Evolutionary conservation across 2,888 invertebrate species (phyloP), one percentile per base, ranked within the genome.

Genomic region (Malthinus seriepunctatus): DNA sequence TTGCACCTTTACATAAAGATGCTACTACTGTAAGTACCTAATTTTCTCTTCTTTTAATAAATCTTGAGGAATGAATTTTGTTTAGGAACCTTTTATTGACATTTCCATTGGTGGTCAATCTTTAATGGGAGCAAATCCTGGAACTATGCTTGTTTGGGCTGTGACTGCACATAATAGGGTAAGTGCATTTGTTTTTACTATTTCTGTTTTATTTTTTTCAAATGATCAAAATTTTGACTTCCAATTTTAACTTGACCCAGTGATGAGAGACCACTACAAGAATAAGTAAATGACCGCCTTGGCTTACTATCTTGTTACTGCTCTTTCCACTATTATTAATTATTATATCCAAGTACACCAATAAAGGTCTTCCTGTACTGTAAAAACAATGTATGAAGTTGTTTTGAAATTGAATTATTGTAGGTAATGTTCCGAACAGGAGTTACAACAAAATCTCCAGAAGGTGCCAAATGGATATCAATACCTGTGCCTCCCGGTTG

Each of bases 161-260:
- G 91, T 96, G 51, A 96, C 96, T 31, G 90, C 95, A 32, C 90
- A 93, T 74, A 95, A 95, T 51, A 82, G 94, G 73, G 92, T 90
- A 78, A 9, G n/a, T 3, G 6, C 3, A 1, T 42, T 15, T 6
- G 14, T 42, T 37, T 39, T 39, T 15, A 35, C 3, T 10, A 11
- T n/a, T 4, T 15, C 5, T n/a, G 23, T 15, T 8, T 15, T 11
- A 15, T 15, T 3, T 1, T 33, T 33, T 8, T 33, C 33, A 2
- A 33, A 9, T 33, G 1, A 33, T 33, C 33, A 33, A 33, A 15
- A n/a, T 42, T 7, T 9, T 5, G 1, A 3, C 12, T 2, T 3
- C 6, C 12, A 1, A 42, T 12, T 23, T 12, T n/a, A n/a, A n/a
- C n/a, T n/a, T n/a, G n/a, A n/a, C n/a, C n/a, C n/a, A n/a, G n/a